These are phyloP conservation scores for Dynastes grantii DNA, from an alignment of 2,888 invertebrate genomes.

Conservation along the genomic window DNA sequence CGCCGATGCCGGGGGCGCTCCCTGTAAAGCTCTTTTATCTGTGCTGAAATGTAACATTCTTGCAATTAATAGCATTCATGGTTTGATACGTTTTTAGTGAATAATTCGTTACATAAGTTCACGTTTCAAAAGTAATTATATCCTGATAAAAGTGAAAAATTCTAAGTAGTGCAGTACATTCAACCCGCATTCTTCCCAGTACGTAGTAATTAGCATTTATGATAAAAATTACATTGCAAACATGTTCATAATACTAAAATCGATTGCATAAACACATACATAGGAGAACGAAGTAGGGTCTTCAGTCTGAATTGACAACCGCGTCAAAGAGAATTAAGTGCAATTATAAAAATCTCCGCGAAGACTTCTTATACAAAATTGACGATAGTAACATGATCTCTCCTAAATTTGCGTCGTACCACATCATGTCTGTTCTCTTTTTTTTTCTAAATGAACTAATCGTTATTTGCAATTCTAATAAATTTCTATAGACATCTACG, in stretches of 20 bases:
- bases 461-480: conserved; percentile 4
- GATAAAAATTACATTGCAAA: neutral
- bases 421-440: neutral
- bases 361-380: neutral
- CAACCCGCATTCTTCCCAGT: too few relatives aligned
- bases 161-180: too few relatives aligned
- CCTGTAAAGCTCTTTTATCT: too few relatives aligned
- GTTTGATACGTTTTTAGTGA: too few relatives aligned
- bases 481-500: neutral
- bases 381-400: neutral
- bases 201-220: too few relatives aligned
- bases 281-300: neutral
- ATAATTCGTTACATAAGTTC: too few relatives aligned
- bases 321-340: neutral
- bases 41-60: too few relatives aligned
- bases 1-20: too few relatives aligned
- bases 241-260: neutral
- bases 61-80: too few relatives aligned
- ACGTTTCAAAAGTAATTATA: too few relatives aligned
- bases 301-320: neutral
- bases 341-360: neutral
- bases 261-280: neutral
- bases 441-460: neutral
- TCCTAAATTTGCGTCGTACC: neutral
- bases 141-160: too few relatives aligned